Conservation (phyloP, 2,888 invertebrate species). For the Dicranocentrus wangi region DNA sequence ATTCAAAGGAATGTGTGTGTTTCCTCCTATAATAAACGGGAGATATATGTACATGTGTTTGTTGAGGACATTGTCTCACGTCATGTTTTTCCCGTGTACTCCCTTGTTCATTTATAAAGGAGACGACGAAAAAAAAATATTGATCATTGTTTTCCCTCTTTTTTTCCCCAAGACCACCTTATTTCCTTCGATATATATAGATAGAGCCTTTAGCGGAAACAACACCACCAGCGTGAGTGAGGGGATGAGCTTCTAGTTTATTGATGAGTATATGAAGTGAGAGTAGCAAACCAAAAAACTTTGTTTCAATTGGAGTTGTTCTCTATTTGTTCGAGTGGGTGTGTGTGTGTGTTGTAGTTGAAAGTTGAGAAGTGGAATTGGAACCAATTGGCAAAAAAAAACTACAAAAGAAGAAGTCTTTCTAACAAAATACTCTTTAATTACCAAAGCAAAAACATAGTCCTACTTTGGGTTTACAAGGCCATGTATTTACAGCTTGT, state of each 20-base stretch:
- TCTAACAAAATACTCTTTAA: no score
- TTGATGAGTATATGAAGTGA: neutral
- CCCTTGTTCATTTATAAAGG: constrained; percentile 1
- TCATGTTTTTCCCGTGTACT: neutral
- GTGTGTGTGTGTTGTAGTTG: neutral
- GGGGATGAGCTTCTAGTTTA: neutral
- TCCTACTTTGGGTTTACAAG: no score
- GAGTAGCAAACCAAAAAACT: neutral
- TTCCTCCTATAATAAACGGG: neutral
- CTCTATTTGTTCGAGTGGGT: no score
- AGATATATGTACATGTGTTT: neutral
- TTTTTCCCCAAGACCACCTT: neutral
- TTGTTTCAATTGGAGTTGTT: neutral
- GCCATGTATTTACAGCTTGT: no score
- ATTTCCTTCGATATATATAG: neutral
- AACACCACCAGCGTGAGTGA: neutral
- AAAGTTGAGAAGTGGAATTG: constrained; percentile 2
- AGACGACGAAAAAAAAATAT: no score
- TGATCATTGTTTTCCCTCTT: constrained; percentile 10
- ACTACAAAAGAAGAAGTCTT: no score
- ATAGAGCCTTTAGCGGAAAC: neutral
- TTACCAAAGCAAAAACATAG: no score
- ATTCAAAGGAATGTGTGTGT: neutral
- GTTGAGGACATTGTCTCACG: neutral
- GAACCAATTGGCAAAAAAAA: no score